Evolutionary conservation across 2,888 invertebrate species (phyloP), one percentile per base, ranked within the genome.

Genomic region (Synanthedon vespiformis): DNA sequence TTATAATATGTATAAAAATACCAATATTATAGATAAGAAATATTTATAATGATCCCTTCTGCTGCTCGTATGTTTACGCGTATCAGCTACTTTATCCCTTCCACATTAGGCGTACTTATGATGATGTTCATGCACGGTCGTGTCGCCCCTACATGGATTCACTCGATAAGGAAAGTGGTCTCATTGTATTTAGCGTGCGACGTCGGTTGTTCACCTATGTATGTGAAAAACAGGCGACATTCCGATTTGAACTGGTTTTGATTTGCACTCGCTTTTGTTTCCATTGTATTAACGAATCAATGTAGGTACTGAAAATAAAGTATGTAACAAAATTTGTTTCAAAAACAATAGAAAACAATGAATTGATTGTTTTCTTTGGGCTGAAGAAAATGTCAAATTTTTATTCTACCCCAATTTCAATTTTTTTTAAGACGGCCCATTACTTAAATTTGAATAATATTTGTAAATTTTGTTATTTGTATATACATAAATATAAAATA

Each of bases 101-200:
- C 12, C 44, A 44, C 44, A 44, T 44, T 44, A n/a, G 44, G 44
- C 14, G 14, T 14, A 44, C 44, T 6, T 44, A 44, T 44, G 44
- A 44, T n/a, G 44, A 44, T 44, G 44, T 12, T 44, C 44, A 44
- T 44, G 44, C 14, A 14, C 44, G 8, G 48, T 18, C 48, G 48
- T 12, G 53, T 41, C 48, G 56, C 54, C 55, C 51, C 77, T 70
- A 75, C 59, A 72, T 62, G 77, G 77, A 54, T 58, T 51, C 55
- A 55, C 82, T 78, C 64, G 57, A 62, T 77, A 84, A 77, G 84
- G 86, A 80, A 81, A 77, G 80, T 74, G 67, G 80, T 67, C 69
- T 76, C 73, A 84, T 85, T 85, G 84, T 85, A 65, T 61, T 54
- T 59, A 55, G 61, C 61, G 62, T 57, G 57, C 54, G 53, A 54